phyloP scores from a whole-genome alignment of 2,888 invertebrate species.

The Drosophila tripunctata region DNA sequence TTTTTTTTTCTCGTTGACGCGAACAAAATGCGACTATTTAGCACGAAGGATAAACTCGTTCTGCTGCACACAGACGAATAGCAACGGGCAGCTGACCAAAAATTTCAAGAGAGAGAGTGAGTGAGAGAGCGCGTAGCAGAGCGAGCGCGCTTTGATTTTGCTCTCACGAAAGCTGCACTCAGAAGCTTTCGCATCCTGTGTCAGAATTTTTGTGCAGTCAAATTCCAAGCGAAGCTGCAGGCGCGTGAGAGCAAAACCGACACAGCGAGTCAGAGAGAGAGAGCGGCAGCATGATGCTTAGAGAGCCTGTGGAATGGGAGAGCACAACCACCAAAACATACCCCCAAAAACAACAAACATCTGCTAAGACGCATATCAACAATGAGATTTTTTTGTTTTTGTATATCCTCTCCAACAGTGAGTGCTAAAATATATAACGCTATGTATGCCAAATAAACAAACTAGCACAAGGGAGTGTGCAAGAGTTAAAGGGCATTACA shows the following conservation, averaged over 20 bases:
- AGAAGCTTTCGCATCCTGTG: slow-evolving; percentile 59
- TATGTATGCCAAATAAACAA: slow-evolving; percentile 70
- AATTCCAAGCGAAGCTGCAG: slow-evolving; percentile 69
- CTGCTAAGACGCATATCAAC: slow-evolving; percentile 60
- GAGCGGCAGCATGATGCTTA: slow-evolving; percentile 8
- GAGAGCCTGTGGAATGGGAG: slow-evolving; percentile 41
- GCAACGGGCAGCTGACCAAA: slow-evolving; percentile 57
- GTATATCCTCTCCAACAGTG: slow-evolving; percentile 26
- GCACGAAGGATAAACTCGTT: slow-evolving; percentile 83
- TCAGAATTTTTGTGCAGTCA: slow-evolving; percentile 64
- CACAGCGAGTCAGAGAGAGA: too few species aligned
- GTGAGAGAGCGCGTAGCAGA: slow-evolving; percentile 13
- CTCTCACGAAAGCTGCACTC: slow-evolving; percentile 49
- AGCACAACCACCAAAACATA: slow-evolving; percentile 37
- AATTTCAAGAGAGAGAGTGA: not conserved
- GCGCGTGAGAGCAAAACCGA: too few species aligned
- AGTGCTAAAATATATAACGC: slow-evolving; percentile 43
- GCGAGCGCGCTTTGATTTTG: slow-evolving; percentile 42
- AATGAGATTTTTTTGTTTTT: slow-evolving; percentile 71
- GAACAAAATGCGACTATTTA: slow-evolving; percentile 70
- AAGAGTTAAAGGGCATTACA: too few species aligned
- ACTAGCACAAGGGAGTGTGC: slow-evolving; percentile 64
- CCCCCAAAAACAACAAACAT: slow-evolving; percentile 37
- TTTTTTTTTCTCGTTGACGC: slow-evolving; percentile 35
- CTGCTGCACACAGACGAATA: slow-evolving; percentile 51